These are phyloP conservation scores for Argopecten irradians DNA, from an alignment of 1,140 invertebrate genomes.

Conservation along the genomic window DNA sequence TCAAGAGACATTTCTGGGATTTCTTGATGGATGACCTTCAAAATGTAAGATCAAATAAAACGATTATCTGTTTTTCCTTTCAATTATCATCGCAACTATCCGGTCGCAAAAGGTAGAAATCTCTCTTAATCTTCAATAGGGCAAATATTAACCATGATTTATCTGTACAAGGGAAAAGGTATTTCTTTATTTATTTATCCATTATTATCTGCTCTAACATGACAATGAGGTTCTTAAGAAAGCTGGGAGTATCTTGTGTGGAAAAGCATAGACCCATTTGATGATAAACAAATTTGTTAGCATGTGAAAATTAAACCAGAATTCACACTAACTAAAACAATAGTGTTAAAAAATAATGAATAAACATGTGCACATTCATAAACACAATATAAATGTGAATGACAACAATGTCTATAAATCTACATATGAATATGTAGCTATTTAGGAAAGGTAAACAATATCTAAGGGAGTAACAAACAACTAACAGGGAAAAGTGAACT, in stretches of 20 bases:
- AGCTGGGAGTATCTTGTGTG: not conserved
- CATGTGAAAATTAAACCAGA: not conserved
- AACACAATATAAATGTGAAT: not conserved
- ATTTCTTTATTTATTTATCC: too few species aligned
- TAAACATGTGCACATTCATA: not conserved
- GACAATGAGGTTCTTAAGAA: not conserved
- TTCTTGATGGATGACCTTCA: not conserved
- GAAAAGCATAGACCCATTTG: not conserved
- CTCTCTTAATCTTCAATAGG: not conserved
- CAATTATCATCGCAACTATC: not conserved
- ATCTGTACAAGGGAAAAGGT: not conserved
- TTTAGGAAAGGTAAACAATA: not conserved
- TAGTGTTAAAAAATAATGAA: not conserved
- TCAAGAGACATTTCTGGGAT: not conserved
- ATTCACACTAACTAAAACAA: too few species aligned
- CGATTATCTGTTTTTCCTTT: not conserved
- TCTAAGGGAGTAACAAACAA: not conserved
- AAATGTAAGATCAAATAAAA: not conserved
- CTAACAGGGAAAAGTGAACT: too few species aligned
- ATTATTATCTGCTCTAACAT: not conserved
- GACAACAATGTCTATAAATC: not conserved
- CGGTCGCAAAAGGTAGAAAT: not conserved
- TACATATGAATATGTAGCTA: not conserved
- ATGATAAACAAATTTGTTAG: not conserved
- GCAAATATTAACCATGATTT: not conserved